phyloP scores from a whole-genome alignment of 2,113 vertebrate species.

The Corvus hawaiiensis region DNA sequence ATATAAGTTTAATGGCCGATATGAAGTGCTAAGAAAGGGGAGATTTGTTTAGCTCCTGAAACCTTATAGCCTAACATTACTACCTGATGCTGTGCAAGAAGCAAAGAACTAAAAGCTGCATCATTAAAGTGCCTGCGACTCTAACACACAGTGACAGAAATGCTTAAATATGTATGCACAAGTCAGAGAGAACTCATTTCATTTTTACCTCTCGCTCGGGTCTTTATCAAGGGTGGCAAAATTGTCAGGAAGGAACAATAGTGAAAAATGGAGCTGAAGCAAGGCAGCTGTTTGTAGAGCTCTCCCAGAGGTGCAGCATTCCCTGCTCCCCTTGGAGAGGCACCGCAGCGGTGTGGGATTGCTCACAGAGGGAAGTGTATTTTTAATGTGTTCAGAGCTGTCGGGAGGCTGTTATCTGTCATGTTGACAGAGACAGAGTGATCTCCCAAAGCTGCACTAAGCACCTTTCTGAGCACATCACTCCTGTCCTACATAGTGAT shows the following conservation, averaged over 20 bases:
- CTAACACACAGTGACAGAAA: conserved; percentile 37
- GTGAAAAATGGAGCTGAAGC: background rate
- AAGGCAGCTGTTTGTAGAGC: background rate
- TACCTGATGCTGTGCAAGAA: background rate
- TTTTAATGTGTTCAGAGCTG: background rate
- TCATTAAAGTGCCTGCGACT: background rate
- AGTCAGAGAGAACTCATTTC: conserved; percentile 15
- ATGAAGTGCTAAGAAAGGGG: background rate
- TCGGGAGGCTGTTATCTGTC: background rate
- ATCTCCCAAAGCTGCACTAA: background rate
- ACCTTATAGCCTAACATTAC: background rate
- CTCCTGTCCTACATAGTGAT: background rate
- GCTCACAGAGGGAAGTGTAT: background rate
- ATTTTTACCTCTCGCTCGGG: background rate
- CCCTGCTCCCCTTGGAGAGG: background rate
- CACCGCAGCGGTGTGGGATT: background rate
- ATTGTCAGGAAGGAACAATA: conserved; percentile 10
- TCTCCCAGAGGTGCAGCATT: background rate
- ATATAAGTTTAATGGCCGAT: background rate
- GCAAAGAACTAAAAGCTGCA: background rate
- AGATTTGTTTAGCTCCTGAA: conserved; percentile 9
- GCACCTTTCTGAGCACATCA: background rate
- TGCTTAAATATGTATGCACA: conserved; percentile 64
- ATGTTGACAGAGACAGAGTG: background rate
- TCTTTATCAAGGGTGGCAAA: conserved; percentile 51